Conservation (phyloP, 2,113 vertebrate species). For the Sarotherodon lohbergeri region DNA sequence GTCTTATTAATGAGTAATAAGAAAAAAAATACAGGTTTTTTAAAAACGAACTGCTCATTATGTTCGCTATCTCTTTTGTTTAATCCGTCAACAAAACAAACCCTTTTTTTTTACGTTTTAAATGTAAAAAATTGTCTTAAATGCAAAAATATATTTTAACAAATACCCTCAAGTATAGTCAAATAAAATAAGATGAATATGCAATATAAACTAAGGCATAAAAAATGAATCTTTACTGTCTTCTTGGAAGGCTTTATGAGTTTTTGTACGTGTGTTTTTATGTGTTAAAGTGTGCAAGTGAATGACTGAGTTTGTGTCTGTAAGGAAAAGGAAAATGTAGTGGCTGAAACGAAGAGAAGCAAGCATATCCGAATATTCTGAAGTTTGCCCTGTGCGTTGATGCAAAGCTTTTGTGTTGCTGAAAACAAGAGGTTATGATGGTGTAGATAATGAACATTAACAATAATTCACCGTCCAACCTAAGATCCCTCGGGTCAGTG, state of each 20-base stretch:
- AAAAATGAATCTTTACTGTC: neutral
- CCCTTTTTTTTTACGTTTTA: neutral
- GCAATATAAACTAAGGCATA: neutral
- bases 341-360: neutral
- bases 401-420: neutral
- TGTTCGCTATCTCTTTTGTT: neutral
- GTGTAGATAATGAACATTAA: neutral
- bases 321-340: neutral
- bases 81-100: neutral
- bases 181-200: neutral
- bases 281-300: neutral
- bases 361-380: neutral
- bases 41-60: accelerated
- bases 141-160: neutral
- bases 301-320: neutral
- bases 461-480: neutral
- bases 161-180: neutral
- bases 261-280: accelerated
- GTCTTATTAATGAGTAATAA: neutral
- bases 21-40: neutral
- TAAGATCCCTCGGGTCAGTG: neutral
- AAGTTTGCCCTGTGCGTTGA: neutral
- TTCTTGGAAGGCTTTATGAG: neutral
- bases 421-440: neutral
- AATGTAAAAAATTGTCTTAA: neutral